Evolutionary conservation across 2,113 vertebrate species (phyloP).

Genomic region (Steatornis caripensis): DNA sequence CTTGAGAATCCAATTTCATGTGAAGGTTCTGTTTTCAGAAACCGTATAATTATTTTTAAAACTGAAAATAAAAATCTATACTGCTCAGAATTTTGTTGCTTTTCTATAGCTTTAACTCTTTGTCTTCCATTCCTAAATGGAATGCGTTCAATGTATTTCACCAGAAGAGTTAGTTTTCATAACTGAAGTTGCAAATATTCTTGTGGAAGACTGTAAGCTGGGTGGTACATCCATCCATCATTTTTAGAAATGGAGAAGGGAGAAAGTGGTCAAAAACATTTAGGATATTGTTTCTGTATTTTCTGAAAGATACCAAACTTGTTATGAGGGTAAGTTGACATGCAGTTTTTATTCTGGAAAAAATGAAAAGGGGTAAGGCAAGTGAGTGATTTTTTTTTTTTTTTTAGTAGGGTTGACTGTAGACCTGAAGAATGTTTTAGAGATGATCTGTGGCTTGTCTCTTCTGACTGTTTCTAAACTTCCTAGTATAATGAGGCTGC

Average conservation of each 20-base stretch:
- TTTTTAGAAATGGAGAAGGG: not conserved
- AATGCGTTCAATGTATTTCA: too few relatives aligned
- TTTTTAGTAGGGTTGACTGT: not conserved
- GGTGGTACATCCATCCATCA: not conserved
- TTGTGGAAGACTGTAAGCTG: not conserved
- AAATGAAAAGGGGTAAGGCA: fast-evolving
- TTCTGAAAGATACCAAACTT: not conserved
- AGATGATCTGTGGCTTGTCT: fast-evolving
- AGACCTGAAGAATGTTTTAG: not conserved
- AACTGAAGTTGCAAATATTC: not conserved
- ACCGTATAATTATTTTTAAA: not conserved
- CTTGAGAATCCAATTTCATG: not conserved
- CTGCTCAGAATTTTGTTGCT: not conserved
- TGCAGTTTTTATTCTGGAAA: not conserved
- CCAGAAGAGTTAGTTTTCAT: not conserved
- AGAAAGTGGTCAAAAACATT: not conserved
- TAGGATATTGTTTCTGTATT: not conserved
- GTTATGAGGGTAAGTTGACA: not conserved
- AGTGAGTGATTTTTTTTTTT: too few relatives aligned
- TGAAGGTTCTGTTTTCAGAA: not conserved
- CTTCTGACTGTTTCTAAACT: not conserved
- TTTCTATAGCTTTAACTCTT: not conserved
- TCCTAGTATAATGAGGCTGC: not conserved
- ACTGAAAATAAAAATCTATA: not conserved
- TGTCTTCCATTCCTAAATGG: not conserved